Conservation (phyloP, 2,888 invertebrate species). For the Drosophila pegasa region DNA sequence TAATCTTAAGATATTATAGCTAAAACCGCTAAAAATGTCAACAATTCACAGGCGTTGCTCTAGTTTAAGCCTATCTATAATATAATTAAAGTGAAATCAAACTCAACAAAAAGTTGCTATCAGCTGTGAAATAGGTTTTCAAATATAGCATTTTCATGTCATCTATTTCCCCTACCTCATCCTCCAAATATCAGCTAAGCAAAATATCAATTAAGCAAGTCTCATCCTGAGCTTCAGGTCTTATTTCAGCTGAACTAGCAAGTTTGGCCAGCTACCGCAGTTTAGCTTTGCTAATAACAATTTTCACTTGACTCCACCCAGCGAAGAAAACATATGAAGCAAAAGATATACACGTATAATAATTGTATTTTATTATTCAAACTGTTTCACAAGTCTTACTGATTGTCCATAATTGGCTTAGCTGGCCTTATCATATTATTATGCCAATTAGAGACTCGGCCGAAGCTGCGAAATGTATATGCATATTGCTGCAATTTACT, state of each 20-base stretch:
- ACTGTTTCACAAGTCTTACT: background rate
- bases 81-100: too few species aligned
- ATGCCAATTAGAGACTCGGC: constrained; percentile 11
- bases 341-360: background rate
- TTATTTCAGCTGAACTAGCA: background rate
- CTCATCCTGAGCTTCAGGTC: too few species aligned
- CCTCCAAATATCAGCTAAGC: too few species aligned
- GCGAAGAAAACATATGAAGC: too few species aligned
- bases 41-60: too few species aligned
- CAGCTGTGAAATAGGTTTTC: too few species aligned
- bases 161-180: background rate
- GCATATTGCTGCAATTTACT: constrained; percentile 14
- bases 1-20: too few species aligned
- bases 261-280: background rate
- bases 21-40: too few species aligned
- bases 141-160: too few species aligned
- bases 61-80: too few species aligned
- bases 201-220: too few species aligned
- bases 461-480: background rate
- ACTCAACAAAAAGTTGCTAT: too few species aligned
- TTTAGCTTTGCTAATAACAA: background rate
- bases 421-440: constrained; percentile 6
- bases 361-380: constrained; percentile 4
- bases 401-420: constrained; percentile 5
- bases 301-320: background rate